These are phyloP conservation scores for Corynorhinus townsendii DNA, from an alignment of 2,113 vertebrate genomes.

Conservation along the genomic window DNA sequence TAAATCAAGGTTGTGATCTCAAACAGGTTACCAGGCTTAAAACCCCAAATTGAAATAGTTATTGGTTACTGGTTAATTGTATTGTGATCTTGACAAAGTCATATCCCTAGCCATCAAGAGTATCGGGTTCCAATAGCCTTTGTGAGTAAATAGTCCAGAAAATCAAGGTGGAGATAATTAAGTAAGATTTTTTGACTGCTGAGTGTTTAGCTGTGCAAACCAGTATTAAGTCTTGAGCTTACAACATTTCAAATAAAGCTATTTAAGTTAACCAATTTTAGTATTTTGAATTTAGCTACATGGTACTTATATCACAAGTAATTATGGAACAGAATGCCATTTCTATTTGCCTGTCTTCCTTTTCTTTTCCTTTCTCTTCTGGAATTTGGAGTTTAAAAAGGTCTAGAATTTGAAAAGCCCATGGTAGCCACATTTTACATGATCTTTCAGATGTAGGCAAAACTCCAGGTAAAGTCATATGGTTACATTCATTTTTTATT, in stretches of 20 bases:
- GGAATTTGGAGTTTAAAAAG: conserved; percentile 12
- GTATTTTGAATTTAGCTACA: conserved; percentile 17
- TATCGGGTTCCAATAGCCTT: not conserved
- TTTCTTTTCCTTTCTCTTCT: not conserved
- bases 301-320: not conserved
- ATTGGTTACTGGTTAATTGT: not conserved
- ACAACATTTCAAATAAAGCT: conserved; percentile 36
- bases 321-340: not conserved
- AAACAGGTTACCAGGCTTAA: not conserved
- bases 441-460: not conserved
- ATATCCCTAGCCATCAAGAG: not conserved
- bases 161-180: not conserved
- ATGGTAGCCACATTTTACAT: not conserved
- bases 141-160: not conserved
- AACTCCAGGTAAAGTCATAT: not conserved
- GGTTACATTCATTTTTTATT: not conserved
- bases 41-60: not conserved
- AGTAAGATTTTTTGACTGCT: not conserved
- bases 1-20: conserved; percentile 13
- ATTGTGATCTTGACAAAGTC: not conserved
- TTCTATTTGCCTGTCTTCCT: not conserved
- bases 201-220: not conserved
- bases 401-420: not conserved
- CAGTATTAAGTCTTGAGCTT: conserved; percentile 19
- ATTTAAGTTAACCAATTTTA: conserved; percentile 2